A percentile compares a stretch with the other conserved stretches of the same genome.
Evolutionary conservation across 2,888 invertebrate genomes (phyloP).

Genomic region (Tipula unca): DNA sequence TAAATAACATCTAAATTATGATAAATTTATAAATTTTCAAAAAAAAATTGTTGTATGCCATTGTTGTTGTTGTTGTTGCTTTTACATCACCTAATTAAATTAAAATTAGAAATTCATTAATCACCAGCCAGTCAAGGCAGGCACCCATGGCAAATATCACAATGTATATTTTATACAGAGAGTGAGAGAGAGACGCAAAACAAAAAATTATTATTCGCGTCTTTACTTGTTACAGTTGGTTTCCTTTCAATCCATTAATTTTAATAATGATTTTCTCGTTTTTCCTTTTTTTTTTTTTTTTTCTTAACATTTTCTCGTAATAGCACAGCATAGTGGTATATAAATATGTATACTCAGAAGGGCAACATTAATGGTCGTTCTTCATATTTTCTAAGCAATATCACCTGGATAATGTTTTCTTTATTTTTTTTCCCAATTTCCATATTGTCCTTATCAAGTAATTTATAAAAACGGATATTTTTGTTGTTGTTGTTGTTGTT

Average conservation of each 20-base stretch:
- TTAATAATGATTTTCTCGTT: constrained; percentile 14
- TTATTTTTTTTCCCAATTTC: neutral
- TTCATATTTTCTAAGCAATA: neutral
- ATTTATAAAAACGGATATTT: neutral
- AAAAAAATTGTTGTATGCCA: neutral
- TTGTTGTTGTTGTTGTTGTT: too few relatives aligned
- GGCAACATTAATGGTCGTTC: neutral
- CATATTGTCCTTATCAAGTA: neutral
- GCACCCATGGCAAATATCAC: constrained; percentile 8
- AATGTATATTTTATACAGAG: neutral
- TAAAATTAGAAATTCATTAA: constrained; percentile 8
- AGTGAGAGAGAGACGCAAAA: too few relatives aligned
- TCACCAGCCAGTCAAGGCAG: constrained; percentile 8
- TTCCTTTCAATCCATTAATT: constrained; percentile 8
- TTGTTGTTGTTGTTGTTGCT: neutral
- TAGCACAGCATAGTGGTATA: neutral
- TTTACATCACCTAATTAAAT: constrained; percentile 4
- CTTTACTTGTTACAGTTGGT: constrained; percentile 14
- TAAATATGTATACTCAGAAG: neutral
- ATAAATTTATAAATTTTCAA: neutral
- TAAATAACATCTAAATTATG: neutral
- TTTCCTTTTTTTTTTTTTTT: neutral
- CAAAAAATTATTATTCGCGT: neutral
- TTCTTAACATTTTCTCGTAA: neutral
- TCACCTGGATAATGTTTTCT: neutral